phyloP scores from a whole-genome alignment of 2,113 vertebrate species.

The Muntiacus muntjak region DNA sequence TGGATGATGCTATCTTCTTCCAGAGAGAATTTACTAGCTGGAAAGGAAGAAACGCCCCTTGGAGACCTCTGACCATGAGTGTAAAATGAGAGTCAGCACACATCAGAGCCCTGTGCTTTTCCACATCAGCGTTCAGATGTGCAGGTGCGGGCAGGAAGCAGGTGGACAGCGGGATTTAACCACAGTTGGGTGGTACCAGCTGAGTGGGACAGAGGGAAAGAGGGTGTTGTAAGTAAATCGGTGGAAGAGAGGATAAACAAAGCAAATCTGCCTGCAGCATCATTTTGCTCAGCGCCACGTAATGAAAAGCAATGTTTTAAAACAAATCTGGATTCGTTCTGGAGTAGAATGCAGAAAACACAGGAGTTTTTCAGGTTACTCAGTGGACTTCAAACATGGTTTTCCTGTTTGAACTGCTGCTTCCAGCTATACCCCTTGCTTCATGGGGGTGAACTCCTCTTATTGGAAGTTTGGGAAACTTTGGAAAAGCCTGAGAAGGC shows the following conservation, averaged over 20 bases:
- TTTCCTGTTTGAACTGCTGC: neutral
- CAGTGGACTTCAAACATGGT: neutral
- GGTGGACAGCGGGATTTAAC: neutral
- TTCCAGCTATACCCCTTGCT: neutral
- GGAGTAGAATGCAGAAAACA: neutral
- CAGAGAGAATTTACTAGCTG: neutral
- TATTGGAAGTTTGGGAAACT: neutral
- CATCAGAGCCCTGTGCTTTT: neutral
- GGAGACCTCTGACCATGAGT: neutral
- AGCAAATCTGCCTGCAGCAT: neutral
- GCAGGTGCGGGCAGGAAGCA: neutral
- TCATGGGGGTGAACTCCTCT: neutral
- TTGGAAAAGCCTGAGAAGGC: neutral
- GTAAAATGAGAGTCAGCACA: neutral
- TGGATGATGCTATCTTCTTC: neutral
- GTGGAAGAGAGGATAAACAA: neutral
- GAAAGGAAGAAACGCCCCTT: neutral
- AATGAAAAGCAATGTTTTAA: conserved; percentile 8
- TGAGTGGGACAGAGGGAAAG: conserved; percentile 8
- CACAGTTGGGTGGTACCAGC: neutral
- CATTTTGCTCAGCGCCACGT: neutral
- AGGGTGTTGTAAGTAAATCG: neutral
- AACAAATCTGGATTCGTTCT: conserved; percentile 21
- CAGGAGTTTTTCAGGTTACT: neutral
- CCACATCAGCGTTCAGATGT: accelerated